These are phyloP conservation scores for Struthio camelus DNA, from an alignment of 2,113 vertebrate species.

Conservation along the genomic window DNA sequence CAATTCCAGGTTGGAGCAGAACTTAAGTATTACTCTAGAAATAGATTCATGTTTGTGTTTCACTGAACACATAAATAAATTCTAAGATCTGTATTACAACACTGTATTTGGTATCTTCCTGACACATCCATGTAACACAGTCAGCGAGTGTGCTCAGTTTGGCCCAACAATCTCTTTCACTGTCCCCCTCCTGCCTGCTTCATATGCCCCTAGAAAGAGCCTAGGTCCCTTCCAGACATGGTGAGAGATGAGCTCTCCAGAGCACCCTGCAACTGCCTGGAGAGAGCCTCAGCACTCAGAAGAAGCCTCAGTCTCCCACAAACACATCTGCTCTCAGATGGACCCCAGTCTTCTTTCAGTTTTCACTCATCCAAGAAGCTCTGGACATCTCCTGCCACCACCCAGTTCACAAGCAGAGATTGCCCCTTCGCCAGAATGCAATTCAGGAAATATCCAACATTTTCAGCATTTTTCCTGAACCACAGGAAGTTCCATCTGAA, in stretches of 20 bases:
- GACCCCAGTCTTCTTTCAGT: neutral
- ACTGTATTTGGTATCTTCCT: neutral
- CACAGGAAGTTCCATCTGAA: no score
- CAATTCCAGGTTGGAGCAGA: neutral
- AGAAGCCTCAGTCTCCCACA: neutral
- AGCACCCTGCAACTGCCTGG: rapidly evolving
- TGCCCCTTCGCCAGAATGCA: neutral
- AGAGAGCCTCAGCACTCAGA: neutral
- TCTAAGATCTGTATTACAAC: neutral
- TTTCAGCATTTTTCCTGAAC: no score
- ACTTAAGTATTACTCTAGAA: neutral
- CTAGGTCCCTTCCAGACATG: neutral
- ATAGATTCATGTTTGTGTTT: neutral
- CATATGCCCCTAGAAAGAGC: neutral
- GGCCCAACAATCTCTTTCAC: neutral
- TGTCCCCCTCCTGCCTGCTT: neutral
- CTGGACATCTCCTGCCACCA: neutral
- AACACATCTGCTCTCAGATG: neutral
- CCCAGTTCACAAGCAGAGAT: neutral
- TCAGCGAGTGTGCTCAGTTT: neutral
- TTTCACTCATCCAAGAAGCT: neutral
- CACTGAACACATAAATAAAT: neutral
- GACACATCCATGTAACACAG: neutral
- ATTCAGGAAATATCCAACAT: neutral
- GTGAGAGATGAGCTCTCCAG: neutral